Percentiles rank a stretch among this genome's conserved stretches.
phyloP scores from a whole-genome alignment of 2,797 vertebrate genomes.

The Percopsis omiscomaycus region DNA sequence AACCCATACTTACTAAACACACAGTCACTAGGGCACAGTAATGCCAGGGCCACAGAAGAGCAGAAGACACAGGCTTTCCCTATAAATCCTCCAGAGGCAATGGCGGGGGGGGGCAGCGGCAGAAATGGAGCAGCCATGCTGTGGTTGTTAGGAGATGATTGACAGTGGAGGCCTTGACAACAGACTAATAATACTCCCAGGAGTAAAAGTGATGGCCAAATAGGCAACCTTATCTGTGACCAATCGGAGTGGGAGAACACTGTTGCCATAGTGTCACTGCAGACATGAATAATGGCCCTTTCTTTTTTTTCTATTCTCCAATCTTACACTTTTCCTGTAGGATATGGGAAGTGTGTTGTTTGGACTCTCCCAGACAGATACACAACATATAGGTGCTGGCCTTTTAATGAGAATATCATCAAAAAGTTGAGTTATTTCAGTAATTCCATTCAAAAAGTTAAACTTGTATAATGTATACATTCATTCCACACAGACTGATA shows the following conservation, averaged over 20 bases:
- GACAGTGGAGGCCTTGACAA: slow-evolving; percentile 50
- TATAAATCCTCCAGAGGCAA: slow-evolving; percentile 35
- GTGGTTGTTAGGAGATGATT: slow-evolving; percentile 41
- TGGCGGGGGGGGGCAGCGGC: slow-evolving; percentile 18
- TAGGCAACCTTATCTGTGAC: slow-evolving; percentile 64
- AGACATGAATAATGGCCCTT: slow-evolving; percentile 73
- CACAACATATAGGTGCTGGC: too few relatives aligned
- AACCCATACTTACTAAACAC: slow-evolving; percentile 28
- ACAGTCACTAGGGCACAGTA: slow-evolving; percentile 29
- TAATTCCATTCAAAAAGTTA: too few relatives aligned
- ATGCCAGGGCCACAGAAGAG: slow-evolving; percentile 15
- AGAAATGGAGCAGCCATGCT: slow-evolving; percentile 35
- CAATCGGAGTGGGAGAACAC: slow-evolving; percentile 68
- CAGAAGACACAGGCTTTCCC: slow-evolving; percentile 31
- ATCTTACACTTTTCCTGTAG: slow-evolving; percentile 47
- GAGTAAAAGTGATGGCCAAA: slow-evolving; percentile 54
- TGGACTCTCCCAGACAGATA: slow-evolving; percentile 54
- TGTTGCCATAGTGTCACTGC: slow-evolving; percentile 74
- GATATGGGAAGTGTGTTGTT: slow-evolving; percentile 40
- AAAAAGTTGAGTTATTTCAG: too few relatives aligned
- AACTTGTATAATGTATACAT: too few relatives aligned
- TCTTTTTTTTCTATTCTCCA: slow-evolving; percentile 67
- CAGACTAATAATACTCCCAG: slow-evolving; percentile 49
- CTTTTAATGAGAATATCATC: too few relatives aligned
- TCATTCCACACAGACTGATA: too few relatives aligned